Conservation (phyloP, 2,888 invertebrate species). For the Machimus atricapillus region DNA sequence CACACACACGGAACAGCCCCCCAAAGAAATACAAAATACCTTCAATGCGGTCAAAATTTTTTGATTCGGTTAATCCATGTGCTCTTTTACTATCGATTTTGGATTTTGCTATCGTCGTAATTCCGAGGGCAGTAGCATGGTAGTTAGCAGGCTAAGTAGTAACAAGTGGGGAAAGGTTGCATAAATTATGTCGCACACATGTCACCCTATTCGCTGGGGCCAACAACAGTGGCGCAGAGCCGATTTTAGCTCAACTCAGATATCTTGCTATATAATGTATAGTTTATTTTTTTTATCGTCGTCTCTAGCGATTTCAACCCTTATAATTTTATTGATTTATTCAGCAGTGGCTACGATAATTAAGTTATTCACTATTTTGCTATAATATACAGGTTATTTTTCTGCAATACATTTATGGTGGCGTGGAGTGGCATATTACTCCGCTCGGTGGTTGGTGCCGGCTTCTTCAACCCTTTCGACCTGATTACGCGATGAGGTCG, state of each 20-base stretch:
- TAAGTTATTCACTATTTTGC: conserved; percentile 24
- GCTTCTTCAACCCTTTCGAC: conserved; percentile 25
- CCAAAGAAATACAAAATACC: conserved; percentile 36
- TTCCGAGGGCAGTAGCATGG: conserved; percentile 32
- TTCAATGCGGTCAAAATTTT: conserved; percentile 40
- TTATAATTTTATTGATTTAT: conserved; percentile 37
- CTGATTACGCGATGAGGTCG: not conserved
- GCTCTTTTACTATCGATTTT: conserved; percentile 38
- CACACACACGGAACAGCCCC: not conserved
- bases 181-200: conserved; percentile 39
- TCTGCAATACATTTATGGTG: conserved; percentile 22
- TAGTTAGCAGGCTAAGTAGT: conserved; percentile 28
- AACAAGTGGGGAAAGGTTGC: conserved; percentile 40
- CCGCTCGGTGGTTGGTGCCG: not conserved
- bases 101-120: conserved; percentile 35
- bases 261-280: not conserved
- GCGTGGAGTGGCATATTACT: conserved; percentile 22
- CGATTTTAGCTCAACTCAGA: not conserved
- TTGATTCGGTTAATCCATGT: conserved; percentile 38
- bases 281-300: not conserved
- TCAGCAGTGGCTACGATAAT: not conserved
- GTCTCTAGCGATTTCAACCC: not conserved
- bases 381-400: conserved; percentile 11
- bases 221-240: not conserved
- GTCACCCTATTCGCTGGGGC: not conserved